A percentile compares a stretch with the other conserved stretches of the same genome.
phyloP scores from a whole-genome alignment of 2,888 invertebrate species.

The Zygothrica quintamaculata region DNA sequence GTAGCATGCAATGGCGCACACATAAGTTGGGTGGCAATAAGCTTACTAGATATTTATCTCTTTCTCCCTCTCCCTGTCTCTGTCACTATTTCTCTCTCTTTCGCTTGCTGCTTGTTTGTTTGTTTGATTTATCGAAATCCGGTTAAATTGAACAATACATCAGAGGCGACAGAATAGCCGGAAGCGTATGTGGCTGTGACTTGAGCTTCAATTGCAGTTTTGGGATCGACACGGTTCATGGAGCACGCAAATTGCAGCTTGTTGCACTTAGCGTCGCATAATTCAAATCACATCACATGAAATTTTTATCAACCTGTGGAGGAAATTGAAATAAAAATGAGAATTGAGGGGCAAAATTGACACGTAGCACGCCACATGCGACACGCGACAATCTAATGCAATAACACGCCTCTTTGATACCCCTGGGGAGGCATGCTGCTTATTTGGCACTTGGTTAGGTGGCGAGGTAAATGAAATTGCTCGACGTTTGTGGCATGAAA shows the following conservation, averaged over 20 bases:
- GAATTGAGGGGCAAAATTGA: slow-evolving; percentile 6
- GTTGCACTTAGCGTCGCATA: slow-evolving; percentile 59
- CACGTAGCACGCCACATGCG: background rate
- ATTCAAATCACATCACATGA: slow-evolving; percentile 65
- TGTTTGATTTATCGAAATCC: slow-evolving; percentile 34
- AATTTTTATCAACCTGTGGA: slow-evolving; percentile 49
- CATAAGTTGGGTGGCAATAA: slow-evolving; percentile 55
- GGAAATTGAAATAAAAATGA: slow-evolving; percentile 41
- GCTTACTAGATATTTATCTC: slow-evolving; percentile 7
- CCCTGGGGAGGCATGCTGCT: slow-evolving; percentile 1
- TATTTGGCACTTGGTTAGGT: slow-evolving; percentile 6
- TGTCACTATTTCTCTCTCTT: background rate
- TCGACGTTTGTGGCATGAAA: slow-evolving; percentile 36
- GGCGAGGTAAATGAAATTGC: too few species aligned
- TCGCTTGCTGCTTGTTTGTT: background rate
- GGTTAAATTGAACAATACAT: slow-evolving; percentile 61
- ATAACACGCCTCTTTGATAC: slow-evolving; percentile 39
- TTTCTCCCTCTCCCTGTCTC: background rate
- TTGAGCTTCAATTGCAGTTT: slow-evolving; percentile 13
- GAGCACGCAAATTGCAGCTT: slow-evolving; percentile 51
- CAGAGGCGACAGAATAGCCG: slow-evolving; percentile 29
- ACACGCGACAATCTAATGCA: slow-evolving; percentile 43
- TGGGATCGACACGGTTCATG: slow-evolving; percentile 13
- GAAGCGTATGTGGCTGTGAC: slow-evolving; percentile 17
- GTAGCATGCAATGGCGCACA: slow-evolving; percentile 49